These are phyloP conservation scores for Calidris pugnax DNA, from an alignment of 2,113 vertebrate genomes.

Conservation along the genomic window DNA sequence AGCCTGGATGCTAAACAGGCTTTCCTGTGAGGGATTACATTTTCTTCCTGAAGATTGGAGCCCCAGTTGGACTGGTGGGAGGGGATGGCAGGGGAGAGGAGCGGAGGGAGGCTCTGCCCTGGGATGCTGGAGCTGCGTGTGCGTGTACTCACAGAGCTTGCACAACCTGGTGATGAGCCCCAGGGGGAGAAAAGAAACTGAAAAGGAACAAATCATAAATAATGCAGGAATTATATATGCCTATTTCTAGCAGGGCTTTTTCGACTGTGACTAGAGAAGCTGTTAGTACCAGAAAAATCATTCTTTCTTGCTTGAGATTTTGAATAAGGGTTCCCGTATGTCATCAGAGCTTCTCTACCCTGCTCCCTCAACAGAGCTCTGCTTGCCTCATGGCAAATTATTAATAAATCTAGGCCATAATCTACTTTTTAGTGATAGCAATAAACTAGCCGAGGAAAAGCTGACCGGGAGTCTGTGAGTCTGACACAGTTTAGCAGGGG, in stretches of 20 bases:
- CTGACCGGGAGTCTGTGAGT: background rate
- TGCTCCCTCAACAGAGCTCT: background rate
- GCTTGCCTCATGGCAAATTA: background rate
- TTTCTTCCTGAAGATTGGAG: background rate
- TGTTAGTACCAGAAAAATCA: background rate
- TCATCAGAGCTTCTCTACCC: background rate
- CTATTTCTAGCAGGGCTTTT: background rate
- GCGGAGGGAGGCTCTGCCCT: background rate
- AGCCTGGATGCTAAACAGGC: background rate
- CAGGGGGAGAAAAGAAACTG: background rate
- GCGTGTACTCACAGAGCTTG: background rate
- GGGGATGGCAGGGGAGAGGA: background rate
- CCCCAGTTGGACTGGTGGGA: background rate
- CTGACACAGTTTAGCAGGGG: background rate
- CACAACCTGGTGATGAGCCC: background rate
- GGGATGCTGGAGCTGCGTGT: background rate
- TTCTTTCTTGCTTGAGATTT: background rate
- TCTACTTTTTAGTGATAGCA: background rate
- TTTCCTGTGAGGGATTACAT: background rate
- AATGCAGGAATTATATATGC: background rate
- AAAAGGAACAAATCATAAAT: background rate
- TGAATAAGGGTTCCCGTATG: background rate
- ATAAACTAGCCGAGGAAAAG: background rate
- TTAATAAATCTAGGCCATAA: conserved; percentile 5
- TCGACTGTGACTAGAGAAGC: background rate